phyloP scores from a whole-genome alignment of 2,113 vertebrate genomes.

The Candoia aspera region DNA sequence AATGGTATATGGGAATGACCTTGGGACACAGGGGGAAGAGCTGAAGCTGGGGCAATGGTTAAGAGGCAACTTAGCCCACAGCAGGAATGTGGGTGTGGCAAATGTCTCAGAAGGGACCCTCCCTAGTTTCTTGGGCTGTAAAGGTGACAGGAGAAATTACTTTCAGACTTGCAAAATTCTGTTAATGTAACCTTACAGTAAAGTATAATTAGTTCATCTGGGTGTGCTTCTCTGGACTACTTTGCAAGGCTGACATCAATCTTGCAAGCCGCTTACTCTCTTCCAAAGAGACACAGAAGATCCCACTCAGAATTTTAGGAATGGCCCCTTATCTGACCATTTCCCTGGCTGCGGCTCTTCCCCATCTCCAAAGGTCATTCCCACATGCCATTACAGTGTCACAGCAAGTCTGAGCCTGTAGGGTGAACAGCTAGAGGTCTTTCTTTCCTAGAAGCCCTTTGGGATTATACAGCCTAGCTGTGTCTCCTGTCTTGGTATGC shows the following conservation, averaged over 20 bases:
- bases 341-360: background rate
- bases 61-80: background rate
- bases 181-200: background rate
- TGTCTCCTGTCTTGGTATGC: background rate
- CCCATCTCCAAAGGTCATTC: background rate
- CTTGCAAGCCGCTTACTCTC: background rate
- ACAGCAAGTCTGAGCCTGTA: background rate
- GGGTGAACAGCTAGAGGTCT: background rate
- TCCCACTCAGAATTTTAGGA: background rate
- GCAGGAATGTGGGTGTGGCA: background rate
- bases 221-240: background rate
- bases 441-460: background rate
- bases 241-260: background rate
- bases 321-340: background rate
- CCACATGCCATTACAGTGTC: background rate
- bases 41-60: background rate
- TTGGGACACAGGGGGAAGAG: background rate
- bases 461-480: background rate
- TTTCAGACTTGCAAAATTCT: background rate
- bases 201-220: background rate
- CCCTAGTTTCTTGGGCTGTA: background rate
- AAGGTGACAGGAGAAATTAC: background rate
- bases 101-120: background rate
- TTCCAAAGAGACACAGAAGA: background rate
- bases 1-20: background rate